phyloP scores from a whole-genome alignment of 2,888 invertebrate genomes.

The Cylindroiulus punctatus region DNA sequence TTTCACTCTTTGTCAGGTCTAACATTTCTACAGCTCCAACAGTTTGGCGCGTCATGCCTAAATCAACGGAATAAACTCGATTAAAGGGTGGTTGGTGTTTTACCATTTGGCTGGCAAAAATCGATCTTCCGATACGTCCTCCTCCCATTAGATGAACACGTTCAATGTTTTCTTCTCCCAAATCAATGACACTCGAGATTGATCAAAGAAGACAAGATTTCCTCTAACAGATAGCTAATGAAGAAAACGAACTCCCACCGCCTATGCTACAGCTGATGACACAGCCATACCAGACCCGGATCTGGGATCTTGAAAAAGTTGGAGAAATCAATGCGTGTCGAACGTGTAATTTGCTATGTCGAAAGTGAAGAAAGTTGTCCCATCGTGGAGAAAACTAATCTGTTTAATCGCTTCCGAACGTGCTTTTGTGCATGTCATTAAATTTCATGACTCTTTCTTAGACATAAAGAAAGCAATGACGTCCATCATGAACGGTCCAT shows the following conservation, averaged over 20 bases:
- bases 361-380: background rate
- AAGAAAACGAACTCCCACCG: constrained; percentile 21
- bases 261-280: background rate
- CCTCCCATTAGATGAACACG: constrained; percentile 24
- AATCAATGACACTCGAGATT: constrained; percentile 43
- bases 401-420: background rate
- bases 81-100: constrained; percentile 45
- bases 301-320: background rate
- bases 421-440: background rate
- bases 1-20: background rate
- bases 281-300: background rate
- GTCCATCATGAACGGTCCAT: too few relatives aligned
- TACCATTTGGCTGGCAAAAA: constrained; percentile 35
- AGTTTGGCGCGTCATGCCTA: background rate
- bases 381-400: background rate
- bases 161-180: background rate
- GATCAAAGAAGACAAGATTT: constrained; percentile 45
- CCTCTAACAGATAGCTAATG: constrained; percentile 45
- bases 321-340: background rate
- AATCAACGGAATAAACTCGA: constrained; percentile 34
- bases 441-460: background rate
- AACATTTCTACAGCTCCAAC: background rate
- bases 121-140: constrained; percentile 45
- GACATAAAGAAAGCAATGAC: too few relatives aligned
- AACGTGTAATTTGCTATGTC: background rate